Base-by-base conservation (phyloP, 2,888 invertebrate genomes). In the Hydriomena furcata region DNA sequence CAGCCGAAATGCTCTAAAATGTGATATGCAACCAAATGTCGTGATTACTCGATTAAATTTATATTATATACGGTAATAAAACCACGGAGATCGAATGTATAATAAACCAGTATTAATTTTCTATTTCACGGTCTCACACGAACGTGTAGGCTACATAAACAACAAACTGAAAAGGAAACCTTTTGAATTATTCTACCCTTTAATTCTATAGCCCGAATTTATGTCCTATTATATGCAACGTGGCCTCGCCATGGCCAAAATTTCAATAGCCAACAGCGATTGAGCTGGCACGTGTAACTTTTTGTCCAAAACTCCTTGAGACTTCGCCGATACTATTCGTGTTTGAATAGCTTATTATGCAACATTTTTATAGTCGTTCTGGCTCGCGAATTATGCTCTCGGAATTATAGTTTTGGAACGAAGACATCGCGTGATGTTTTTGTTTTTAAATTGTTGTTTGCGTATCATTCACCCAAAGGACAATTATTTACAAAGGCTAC, bases 221-320 rank as follows among this genome's bases (percentile, higher is more conserved):
- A 82, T 78, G 76, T 71, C 71, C 80, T 68, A 84, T 84, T 85
- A 84, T 83, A 82, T 82, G 82, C 78, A 82, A 76, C 75, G 66
- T 73, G 73, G 71, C 71, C 66, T 67, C 73, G 71, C 79, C 82
- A 74, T 77, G 82, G 79, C 71, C 84, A 82, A 87, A 84, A 83
- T 83, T 84, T 85, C 84, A 88, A 89, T 88, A 78, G 87, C 88
- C 82, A 72, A 70, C 65, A 83, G 87, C 83, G 81, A 79, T 82
- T 76, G 78, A 80, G 75, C 65, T 65, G 85, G 84, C 89, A 88
- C 88, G 88, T 89, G 89, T 88, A 87, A 83, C 82, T 89, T 89
- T 89, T 87, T 89, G 84, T 84, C 75, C 81, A 71, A 84, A 85
- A 79, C 82, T 81, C 79, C 71, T 82, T 80, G 80, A n/a, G 83